These are phyloP conservation scores for Drosophila ficusphila DNA, from an alignment of 1,140 invertebrate genomes.

Conservation along the genomic window DNA sequence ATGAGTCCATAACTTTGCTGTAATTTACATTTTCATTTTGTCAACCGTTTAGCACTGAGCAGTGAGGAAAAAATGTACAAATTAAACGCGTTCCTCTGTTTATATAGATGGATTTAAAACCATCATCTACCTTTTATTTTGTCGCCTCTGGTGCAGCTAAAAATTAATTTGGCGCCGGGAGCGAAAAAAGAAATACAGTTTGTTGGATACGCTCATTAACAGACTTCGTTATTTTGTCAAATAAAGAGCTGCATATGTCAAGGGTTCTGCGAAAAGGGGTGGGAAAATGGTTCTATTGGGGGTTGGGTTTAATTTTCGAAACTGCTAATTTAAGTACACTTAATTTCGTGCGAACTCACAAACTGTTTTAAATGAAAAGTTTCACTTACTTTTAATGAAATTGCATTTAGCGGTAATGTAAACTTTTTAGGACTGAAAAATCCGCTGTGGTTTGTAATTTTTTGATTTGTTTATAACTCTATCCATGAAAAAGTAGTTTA, in stretches of 20 bases:
- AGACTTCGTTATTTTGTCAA: conserved; percentile 18
- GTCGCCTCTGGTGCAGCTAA: conserved; percentile 17
- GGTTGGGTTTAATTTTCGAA: conserved; percentile 5
- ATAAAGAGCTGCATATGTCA: conserved; percentile 24
- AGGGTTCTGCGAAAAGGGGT: neutral
- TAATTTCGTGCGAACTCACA: neutral
- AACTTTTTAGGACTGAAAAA: no score
- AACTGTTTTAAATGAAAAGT: conserved; percentile 6
- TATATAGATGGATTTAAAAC: conserved; percentile 24
- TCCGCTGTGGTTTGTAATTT: no score
- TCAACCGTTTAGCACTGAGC: conserved; percentile 43
- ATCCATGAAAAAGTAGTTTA: conserved; percentile 2
- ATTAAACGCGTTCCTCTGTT: conserved; percentile 59
- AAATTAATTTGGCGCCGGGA: conserved; percentile 46
- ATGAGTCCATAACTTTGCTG: conserved; percentile 71
- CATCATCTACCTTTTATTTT: conserved; percentile 25
- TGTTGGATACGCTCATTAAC: conserved; percentile 38
- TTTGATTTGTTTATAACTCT: no score
- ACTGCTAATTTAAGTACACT: conserved; percentile 1
- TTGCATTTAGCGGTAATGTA: neutral
- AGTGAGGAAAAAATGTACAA: conserved; percentile 57
- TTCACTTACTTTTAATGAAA: conserved; percentile 3
- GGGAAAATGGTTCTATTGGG: neutral
- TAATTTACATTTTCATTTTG: conserved; percentile 79
- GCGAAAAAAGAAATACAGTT: conserved; percentile 29